phyloP scores from a whole-genome alignment of 1,140 invertebrate species.

The Drosophila athabasca region DNA sequence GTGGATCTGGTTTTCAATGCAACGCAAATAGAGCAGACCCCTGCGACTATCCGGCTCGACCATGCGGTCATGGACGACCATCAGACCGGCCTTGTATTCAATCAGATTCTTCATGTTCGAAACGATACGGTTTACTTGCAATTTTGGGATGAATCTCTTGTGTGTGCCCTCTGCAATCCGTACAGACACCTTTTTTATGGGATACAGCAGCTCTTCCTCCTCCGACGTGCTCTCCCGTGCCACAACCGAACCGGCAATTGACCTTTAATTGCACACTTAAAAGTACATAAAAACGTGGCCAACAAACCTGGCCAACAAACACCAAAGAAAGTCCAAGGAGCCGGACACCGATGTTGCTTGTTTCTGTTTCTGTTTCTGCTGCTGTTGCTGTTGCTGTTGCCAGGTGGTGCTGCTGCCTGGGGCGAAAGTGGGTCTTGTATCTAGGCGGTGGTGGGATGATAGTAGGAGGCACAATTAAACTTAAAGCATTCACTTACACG shows the following conservation, averaged over 20 bases:
- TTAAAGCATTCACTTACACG: conserved; percentile 44
- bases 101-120: conserved; percentile 85
- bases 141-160: not conserved
- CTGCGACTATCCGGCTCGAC: conserved; percentile 97
- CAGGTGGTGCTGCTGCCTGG: no score
- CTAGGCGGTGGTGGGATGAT: no score
- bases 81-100: conserved; percentile 98
- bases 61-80: conserved; percentile 95
- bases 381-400: no score
- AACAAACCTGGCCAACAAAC: not conserved
- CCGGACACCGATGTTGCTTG: no score
- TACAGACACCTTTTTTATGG: conserved; percentile 1
- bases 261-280: conserved; percentile 81
- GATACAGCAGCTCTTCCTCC: conserved; percentile 25
- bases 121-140: not conserved
- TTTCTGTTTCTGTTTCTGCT: no score
- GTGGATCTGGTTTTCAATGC: conserved; percentile 95
- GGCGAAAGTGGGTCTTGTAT: no score
- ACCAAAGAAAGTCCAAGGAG: conserved; percentile 15
- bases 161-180: no score
- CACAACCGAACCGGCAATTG: conserved; percentile 58
- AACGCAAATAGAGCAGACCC: conserved; percentile 95
- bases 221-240: not conserved
- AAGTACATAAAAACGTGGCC: conserved; percentile 77
- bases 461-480: conserved; percentile 28